phyloP scores from a whole-genome alignment of 2,888 invertebrate species.

The Lingula anatina region DNA sequence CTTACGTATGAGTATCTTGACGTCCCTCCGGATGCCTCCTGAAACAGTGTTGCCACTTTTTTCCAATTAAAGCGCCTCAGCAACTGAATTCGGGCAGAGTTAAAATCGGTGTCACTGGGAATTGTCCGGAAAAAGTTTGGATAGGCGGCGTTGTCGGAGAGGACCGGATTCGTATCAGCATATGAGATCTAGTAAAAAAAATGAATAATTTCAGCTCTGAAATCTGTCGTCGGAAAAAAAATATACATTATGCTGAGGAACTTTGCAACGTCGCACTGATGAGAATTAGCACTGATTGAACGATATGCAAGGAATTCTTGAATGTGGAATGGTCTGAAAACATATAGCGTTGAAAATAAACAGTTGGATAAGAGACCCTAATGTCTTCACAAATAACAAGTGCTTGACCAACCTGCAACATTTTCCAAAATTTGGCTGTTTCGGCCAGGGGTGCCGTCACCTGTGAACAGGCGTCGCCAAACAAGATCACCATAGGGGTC shows the following conservation, averaged over 20 bases:
- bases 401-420: constrained; percentile 92
- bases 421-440: constrained; percentile 93
- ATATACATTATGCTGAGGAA: background rate
- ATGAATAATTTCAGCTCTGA: too few species aligned
- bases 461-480: constrained; percentile 93
- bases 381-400: too few species aligned
- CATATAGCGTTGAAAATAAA: too few species aligned
- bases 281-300: too few species aligned
- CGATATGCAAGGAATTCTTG: too few species aligned
- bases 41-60: constrained; percentile 88
- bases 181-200: constrained; percentile 72
- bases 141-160: constrained; percentile 62
- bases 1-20: constrained; percentile 37
- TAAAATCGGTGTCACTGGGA: constrained; percentile 94
- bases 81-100: constrained; percentile 81
- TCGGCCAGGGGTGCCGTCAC: constrained; percentile 96
- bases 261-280: background rate
- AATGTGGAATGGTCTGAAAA: too few species aligned
- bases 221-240: too few species aligned
- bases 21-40: constrained; percentile 37
- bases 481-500: constrained; percentile 88
- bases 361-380: too few species aligned
- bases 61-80: constrained; percentile 95
- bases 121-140: constrained; percentile 96
- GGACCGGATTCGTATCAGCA: constrained; percentile 97